Evolutionary conservation across 2,888 invertebrate genomes (phyloP), one percentile per base, ranked within the genome.

Genomic region (Drosophila barbarae): DNA sequence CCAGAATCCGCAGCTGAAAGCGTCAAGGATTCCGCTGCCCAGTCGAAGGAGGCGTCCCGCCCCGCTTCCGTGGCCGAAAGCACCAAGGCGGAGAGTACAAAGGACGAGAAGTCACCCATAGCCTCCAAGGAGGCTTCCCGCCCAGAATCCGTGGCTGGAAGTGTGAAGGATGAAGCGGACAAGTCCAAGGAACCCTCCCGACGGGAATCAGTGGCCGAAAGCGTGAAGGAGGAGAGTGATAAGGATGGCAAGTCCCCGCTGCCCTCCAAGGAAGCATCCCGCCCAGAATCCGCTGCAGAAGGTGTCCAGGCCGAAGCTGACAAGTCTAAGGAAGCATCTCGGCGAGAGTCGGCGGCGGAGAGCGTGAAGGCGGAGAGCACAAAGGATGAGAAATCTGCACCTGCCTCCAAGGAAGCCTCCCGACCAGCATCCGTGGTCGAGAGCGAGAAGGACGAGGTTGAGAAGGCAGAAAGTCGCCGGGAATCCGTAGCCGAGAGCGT

Each of bases 11-110:
- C 51, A 7, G 55, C 35, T 3, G 70, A 42, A 10, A 68, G 55
- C 18, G 52, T 55, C 0, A 72, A 69, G 34, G 76, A 39, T 6
- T 18, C 18, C 2, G 38, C 38, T 6, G 10, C 5, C 38, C 10
- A 18, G 12, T 49, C 50, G 18, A 70, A 69, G 15, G 59, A 51
- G 4, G 67, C 57, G 1, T 77, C 80, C 0, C 53, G 70, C n/a
- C 66, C 10, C n/a, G 69, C 15, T 71, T 83, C 84, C 0, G 70
- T 61, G 0, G 67, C 23, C 1, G 64, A 36, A 9, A 49, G 41
- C 12, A n/a, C 23, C 2, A 51, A 58, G n/a, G 38, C 38, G 10
- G 58, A 30, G 30, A 30, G 30, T 10, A 30, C 30, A 30, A 30
- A 30, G 30, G 67, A 26, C 26, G 26, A 26, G 26, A 26, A 23